A percentile compares a stretch with the other conserved stretches of the same genome.
Evolutionary conservation across 2,113 vertebrate genomes (phyloP).

Genomic region (Cyprinodon tularosa): DNA sequence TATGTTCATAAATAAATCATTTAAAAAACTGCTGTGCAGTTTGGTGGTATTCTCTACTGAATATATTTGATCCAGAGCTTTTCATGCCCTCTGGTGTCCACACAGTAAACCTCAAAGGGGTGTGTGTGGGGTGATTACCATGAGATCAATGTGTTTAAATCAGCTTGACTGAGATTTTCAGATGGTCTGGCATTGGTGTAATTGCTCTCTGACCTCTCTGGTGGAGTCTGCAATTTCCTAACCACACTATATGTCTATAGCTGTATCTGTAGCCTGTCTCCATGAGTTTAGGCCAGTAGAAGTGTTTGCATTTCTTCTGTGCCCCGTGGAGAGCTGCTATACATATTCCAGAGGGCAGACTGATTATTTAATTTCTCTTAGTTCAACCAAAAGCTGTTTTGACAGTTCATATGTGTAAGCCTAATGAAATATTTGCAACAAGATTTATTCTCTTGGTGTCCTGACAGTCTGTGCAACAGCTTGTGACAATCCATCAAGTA

Average conservation of each 20-base stretch:
- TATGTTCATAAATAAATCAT: not conserved
- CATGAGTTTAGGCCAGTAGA: not conserved
- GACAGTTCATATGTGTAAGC: not conserved
- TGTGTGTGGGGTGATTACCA: conserved; percentile 49
- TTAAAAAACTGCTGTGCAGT: conserved; percentile 16
- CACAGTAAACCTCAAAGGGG: conserved; percentile 9
- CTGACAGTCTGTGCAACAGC: not conserved
- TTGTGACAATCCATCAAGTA: not conserved
- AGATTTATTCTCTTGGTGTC: not conserved
- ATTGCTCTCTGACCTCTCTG: conserved; percentile 47
- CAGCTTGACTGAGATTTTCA: conserved; percentile 44
- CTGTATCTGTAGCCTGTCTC: not conserved
- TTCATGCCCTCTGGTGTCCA: conserved; percentile 27
- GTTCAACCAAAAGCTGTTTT: not conserved
- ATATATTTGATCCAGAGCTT: conserved; percentile 21
- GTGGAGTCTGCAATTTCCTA: conserved; percentile 16
- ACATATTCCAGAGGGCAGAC: not conserved
- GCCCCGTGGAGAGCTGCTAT: not conserved
- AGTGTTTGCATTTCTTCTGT: not conserved
- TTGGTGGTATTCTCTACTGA: conserved; percentile 8
- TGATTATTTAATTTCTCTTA: not conserved
- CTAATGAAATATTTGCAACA: not conserved
- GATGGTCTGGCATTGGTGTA: conserved; percentile 20
- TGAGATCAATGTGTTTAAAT: conserved; percentile 67
- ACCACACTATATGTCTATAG: not conserved